A percentile compares a stretch with the other conserved stretches of the same genome.
Evolutionary conservation across 2,888 invertebrate genomes (phyloP).

Genomic region (Calliscelio sp.): DNA sequence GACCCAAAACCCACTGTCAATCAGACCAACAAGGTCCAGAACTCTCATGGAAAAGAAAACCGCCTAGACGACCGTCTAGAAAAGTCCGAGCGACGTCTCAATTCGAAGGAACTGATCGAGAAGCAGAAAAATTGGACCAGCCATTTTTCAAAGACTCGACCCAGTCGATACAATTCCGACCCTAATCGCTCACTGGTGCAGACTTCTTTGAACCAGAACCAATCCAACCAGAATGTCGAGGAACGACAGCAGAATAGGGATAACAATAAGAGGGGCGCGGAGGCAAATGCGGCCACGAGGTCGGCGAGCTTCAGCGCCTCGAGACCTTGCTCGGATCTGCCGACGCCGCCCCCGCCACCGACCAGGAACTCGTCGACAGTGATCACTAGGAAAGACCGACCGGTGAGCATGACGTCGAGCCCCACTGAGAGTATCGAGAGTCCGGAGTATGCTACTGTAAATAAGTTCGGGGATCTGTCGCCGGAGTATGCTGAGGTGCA

Average conservation of each 20-base stretch:
- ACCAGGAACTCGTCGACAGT: constrained; percentile 81
- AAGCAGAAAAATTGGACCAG: constrained; percentile 97
- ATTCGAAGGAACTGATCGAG: constrained; percentile 94
- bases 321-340: constrained; percentile 86
- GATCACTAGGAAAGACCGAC: constrained; percentile 79
- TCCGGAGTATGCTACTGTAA: constrained; percentile 82
- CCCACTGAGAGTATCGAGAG: constrained; percentile 74
- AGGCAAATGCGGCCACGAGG: constrained; percentile 82
- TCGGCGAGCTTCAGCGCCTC: constrained; percentile 88
- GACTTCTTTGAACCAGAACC: constrained; percentile 83
- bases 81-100: constrained; percentile 93
- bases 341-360: constrained; percentile 84
- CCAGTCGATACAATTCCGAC: constrained; percentile 89
- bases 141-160: constrained; percentile 93
- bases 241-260: constrained; percentile 54
- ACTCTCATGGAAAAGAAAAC: constrained; percentile 82
- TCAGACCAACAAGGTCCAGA: constrained; percentile 57
- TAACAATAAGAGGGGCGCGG: constrained; percentile 66
- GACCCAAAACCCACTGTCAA: constrained; percentile 55
- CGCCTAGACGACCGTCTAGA: constrained; percentile 87
- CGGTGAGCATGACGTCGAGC: constrained; percentile 80
- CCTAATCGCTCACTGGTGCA: constrained; percentile 88
- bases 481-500: constrained; percentile 84
- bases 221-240: constrained; percentile 77
- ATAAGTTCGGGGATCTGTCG: constrained; percentile 80